Percentiles rank a stretch among this genome's conserved stretches.
Conservation (phyloP, 2,888 invertebrate species). For the Cistogaster globosa region DNA sequence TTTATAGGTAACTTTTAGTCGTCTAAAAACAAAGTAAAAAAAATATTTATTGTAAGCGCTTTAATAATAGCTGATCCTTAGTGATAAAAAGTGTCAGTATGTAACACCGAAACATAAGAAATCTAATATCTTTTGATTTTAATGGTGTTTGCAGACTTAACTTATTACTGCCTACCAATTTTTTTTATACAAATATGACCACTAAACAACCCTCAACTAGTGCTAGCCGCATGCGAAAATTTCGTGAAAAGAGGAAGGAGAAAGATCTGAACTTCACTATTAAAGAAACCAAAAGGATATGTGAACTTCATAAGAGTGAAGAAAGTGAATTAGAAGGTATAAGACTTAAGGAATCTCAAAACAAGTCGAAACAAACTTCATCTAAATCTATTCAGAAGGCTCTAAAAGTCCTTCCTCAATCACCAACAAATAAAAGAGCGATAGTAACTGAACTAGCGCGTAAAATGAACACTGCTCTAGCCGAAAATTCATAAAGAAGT, state of each 20-base stretch:
- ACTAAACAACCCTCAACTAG: too few relatives aligned
- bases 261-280: background rate
- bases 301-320: too few relatives aligned
- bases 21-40: background rate
- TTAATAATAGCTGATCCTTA: background rate
- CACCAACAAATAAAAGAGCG: slow-evolving; percentile 45
- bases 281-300: background rate
- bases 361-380: slow-evolving; percentile 43
- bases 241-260: slow-evolving; percentile 26
- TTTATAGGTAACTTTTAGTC: slow-evolving; percentile 10
- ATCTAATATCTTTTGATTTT: slow-evolving; percentile 10
- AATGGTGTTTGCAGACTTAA: background rate
- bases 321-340: background rate
- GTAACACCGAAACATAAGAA: slow-evolving; percentile 13
- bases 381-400: slow-evolving; percentile 43
- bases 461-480: slow-evolving; percentile 54
- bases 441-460: slow-evolving; percentile 41
- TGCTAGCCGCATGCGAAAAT: too few relatives aligned
- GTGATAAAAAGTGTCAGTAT: slow-evolving; percentile 32
- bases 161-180: background rate
- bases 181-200: slow-evolving; percentile 14
- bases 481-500: slow-evolving; percentile 6
- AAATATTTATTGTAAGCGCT: slow-evolving; percentile 15
- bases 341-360: too few relatives aligned
- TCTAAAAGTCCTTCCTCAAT: slow-evolving; percentile 39